A percentile compares a stretch with the other conserved stretches of the same genome.
Conservation (phyloP, 2,888 invertebrate genomes). For the Pachycephus smyrnensis region DNA sequence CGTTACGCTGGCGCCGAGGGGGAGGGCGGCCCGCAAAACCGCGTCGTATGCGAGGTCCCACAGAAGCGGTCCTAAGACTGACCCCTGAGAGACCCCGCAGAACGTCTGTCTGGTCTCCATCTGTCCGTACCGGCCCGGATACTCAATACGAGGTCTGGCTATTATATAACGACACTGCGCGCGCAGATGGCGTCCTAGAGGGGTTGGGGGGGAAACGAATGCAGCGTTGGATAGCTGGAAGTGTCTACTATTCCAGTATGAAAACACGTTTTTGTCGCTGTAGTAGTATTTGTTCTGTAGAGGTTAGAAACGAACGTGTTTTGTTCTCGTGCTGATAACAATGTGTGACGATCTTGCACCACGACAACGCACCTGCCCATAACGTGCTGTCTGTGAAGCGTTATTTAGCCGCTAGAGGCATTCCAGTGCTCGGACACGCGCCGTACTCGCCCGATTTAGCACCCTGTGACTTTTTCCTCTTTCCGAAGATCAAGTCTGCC, state of each 20-base stretch:
- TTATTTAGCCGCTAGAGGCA: constrained; percentile 37
- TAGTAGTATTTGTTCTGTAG: too few relatives aligned
- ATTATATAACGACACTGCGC: too few relatives aligned
- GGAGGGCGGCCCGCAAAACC: constrained; percentile 1
- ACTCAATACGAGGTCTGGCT: background rate
- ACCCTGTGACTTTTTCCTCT: constrained; percentile 29
- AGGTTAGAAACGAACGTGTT: too few relatives aligned
- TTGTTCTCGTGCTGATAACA: too few relatives aligned
- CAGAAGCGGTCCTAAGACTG: constrained; percentile 14
- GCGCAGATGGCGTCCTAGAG: too few relatives aligned
- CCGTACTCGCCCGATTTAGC: constrained; percentile 38
- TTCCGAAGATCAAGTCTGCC: constrained; percentile 10
- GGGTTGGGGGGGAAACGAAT: too few relatives aligned
- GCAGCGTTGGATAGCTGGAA: too few relatives aligned
- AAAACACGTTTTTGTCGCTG: too few relatives aligned
- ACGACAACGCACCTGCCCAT: constrained; percentile 39
- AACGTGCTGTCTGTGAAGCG: constrained; percentile 29
- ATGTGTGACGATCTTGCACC: constrained; percentile 33
- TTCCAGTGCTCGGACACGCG: constrained; percentile 36
- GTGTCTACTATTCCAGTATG: too few relatives aligned
- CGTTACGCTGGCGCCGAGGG: background rate
- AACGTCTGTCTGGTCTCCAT: background rate
- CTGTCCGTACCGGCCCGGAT: background rate
- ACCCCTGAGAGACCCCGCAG: constrained; percentile 19
- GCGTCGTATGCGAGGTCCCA: constrained; percentile 12